Conservation (phyloP, 2,113 vertebrate genomes). For the Salvelinus sp. region DNA sequence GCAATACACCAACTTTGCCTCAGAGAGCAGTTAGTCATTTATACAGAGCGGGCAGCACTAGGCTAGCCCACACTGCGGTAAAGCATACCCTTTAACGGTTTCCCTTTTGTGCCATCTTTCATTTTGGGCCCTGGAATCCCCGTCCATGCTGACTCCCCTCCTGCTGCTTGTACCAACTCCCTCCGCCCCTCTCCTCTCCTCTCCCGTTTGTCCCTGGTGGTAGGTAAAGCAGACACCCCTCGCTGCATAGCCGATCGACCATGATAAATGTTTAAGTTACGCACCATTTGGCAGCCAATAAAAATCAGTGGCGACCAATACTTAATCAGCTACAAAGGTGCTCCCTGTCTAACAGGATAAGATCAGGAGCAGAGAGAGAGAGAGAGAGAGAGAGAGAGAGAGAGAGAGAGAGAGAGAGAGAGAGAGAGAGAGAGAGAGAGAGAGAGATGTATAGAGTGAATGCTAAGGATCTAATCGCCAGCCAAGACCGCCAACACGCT, state of each 20-base stretch:
- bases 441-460: not conserved
- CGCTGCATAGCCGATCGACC: constrained; percentile 57
- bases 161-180: constrained; percentile 40
- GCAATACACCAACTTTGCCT: constrained; percentile 19
- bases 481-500: no score
- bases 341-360: constrained; percentile 39
- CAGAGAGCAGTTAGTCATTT: constrained; percentile 41
- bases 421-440: not conserved
- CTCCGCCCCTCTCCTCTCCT: constrained; percentile 34
- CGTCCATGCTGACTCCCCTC: constrained; percentile 35
- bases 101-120: constrained; percentile 47
- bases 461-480: not conserved
- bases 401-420: constrained; percentile 11
- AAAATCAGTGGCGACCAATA: constrained; percentile 68
- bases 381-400: not conserved
- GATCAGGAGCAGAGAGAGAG: constrained; percentile 19
- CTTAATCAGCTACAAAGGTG: constrained; percentile 67
- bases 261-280: constrained; percentile 78
- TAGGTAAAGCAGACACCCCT: constrained; percentile 59
- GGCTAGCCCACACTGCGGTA: constrained; percentile 29
- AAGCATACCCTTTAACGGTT: constrained; percentile 40
- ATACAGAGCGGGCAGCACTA: constrained; percentile 33
- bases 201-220: constrained; percentile 42
- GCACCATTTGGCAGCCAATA: constrained; percentile 76
- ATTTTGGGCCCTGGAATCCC: constrained; percentile 51